Percentiles rank a stretch among this genome's conserved stretches.
Conservation (phyloP, 1,140 invertebrate genomes). For the Pararge aegeria region DNA sequence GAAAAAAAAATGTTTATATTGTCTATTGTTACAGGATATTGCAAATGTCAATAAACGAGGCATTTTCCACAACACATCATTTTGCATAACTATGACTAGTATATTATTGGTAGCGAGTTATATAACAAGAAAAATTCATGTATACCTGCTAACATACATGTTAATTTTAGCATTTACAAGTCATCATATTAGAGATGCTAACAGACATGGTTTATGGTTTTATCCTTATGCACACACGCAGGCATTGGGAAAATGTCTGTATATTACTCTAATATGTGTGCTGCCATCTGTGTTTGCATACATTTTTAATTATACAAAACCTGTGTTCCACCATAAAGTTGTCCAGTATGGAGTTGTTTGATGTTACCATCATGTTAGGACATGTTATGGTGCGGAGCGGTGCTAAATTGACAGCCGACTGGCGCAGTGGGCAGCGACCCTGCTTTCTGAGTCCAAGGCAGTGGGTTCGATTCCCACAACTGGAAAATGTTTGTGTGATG, state of each 20-base stretch:
- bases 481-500: too few species aligned
- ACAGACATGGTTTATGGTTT: slow-evolving; percentile 56
- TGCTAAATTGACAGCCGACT: too few species aligned
- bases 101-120: slow-evolving; percentile 43
- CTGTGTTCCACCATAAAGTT: slow-evolving; percentile 34
- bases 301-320: slow-evolving; percentile 40
- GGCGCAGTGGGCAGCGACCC: too few species aligned
- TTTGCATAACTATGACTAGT: slow-evolving; percentile 43
- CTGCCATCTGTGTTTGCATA: slow-evolving; percentile 44
- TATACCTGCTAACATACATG: slow-evolving; percentile 53
- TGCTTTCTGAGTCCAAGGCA: too few species aligned
- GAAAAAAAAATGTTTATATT: too few species aligned
- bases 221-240: slow-evolving; percentile 54
- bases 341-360: slow-evolving; percentile 22
- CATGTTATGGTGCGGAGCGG: too few species aligned
- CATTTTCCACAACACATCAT: slow-evolving; percentile 57
- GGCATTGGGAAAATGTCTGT: slow-evolving; percentile 46
- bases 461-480: too few species aligned
- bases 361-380: too few species aligned
- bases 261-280: slow-evolving; percentile 36
- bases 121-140: slow-evolving; percentile 45
- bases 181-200: slow-evolving; percentile 60
- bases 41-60: slow-evolving; percentile 52
- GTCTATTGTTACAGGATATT: slow-evolving; percentile 52
- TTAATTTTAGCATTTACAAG: slow-evolving; percentile 48